Conservation (phyloP, 2,888 invertebrate species). For the Beris morrisii region DNA sequence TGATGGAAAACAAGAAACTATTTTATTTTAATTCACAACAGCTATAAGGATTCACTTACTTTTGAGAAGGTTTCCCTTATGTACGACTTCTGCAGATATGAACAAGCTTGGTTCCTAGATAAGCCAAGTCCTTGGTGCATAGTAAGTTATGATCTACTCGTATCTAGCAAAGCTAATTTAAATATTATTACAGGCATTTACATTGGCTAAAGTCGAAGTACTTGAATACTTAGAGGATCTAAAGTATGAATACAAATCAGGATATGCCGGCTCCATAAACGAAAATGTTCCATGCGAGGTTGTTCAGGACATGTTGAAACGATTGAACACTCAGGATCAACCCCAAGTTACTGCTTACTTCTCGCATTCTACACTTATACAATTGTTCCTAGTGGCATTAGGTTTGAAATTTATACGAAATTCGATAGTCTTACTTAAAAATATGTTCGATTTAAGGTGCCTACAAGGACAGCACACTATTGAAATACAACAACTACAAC, state of each 20-base stretch:
- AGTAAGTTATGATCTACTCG: constrained; percentile 53
- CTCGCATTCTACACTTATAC: constrained; percentile 64
- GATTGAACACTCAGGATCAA: constrained; percentile 61
- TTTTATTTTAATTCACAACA: constrained; percentile 33
- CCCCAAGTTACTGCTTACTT: constrained; percentile 71
- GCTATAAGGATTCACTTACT: constrained; percentile 52
- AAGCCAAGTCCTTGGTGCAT: constrained; percentile 77
- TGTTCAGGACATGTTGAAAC: constrained; percentile 71
- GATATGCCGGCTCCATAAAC: constrained; percentile 71
- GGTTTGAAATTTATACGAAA: constrained; percentile 44
- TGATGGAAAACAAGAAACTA: neutral
- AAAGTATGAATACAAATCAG: constrained; percentile 71
- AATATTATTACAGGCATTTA: constrained; percentile 61
- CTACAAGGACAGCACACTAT: constrained; percentile 9
- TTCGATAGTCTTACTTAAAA: too few relatives aligned
- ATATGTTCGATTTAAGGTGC: neutral
- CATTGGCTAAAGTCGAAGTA: constrained; percentile 68
- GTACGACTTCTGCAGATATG: constrained; percentile 79
- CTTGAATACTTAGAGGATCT: constrained; percentile 80
- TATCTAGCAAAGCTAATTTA: constrained; percentile 1
- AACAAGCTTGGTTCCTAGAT: constrained; percentile 74
- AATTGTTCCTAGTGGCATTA: constrained; percentile 65
- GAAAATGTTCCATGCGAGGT: constrained; percentile 70
- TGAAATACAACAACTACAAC: constrained; percentile 67
- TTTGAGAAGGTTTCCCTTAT: constrained; percentile 63